Base-by-base conservation (phyloP, 1,140 invertebrate genomes). In the Ruditapes philippinarum region DNA sequence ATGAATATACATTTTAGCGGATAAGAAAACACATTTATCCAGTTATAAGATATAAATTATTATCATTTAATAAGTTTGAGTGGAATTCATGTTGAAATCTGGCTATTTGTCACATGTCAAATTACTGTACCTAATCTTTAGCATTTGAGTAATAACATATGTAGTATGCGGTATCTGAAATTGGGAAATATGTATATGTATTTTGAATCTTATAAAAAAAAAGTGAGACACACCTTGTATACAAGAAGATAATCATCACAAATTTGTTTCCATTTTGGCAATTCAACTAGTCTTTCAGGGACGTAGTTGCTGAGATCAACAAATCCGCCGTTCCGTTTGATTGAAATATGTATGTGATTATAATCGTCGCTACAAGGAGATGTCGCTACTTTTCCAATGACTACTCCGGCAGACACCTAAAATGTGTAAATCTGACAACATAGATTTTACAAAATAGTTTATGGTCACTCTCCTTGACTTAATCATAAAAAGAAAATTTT, bases 201-300 rank as follows among this genome's bases (percentile, higher is more conserved):
- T 7, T 45, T 45, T 5, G 5, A 45, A 5, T 7, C 42, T 45
- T 22, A 33, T 17, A 49, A 22, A 7, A 14, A 45, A 45, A 14
- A 7, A 45, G 42, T 45, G 5, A 5, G 42, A 78, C 31, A 19
- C 74, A 93, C 92, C 91, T 91, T 92, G 57, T 74, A 92, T 0
- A 92, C 93, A 42, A 91, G 74, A 85, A 91, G 92, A 45, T 92
- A 92, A 51, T 93, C 93, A 68, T 93, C 93, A 88, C 93, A 93
- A 31, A 80, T 49, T 60, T 92, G 92, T n/a, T 73, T 42, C 92
- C 92, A 92, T 31, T 82, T 40, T 36, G 92, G 92, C 42, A 91
- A 62, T 0, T 68, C 54, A 14, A 82, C 54, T 4, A 89, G 49
- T 4, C 89, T 51, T 17, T 88, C 54, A 22, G 88, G 80, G 19